Base-by-base conservation (phyloP, 2,888 invertebrate species). In the Phymatocera aterrima region DNA sequence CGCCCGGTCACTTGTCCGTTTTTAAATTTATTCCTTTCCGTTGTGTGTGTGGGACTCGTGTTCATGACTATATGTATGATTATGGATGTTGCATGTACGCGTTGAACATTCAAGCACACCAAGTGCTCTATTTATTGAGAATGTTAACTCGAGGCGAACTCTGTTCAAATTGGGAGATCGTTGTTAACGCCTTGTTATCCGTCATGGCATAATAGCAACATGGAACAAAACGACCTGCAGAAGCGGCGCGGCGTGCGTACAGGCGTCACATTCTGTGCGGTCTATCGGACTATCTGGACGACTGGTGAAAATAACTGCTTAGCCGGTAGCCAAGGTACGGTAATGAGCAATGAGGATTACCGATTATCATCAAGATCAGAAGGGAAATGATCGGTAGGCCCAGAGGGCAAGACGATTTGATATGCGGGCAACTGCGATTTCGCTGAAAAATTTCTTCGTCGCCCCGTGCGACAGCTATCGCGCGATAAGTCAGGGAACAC, bases 141-240 rank as follows among this genome's bases (percentile, higher is more conserved):
- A 68, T 68, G 68, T 40, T 70, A 31, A 18, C 34, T 51, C 72
- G 72, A 46, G 40, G 46, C 72, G 34, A 72, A 51, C 31, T 51
- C 28, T 72, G 31, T 18, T 72, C 72, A 34, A 72, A 43, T 72
- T 51, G n/a, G 72, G 72, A 72, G 72, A 51, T 72, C 34, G 72
- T 72, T 72, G 72, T 72, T 48, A 72, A 72, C 72, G 72, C 72
- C 72, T 72, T 72, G 72, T 72, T 72, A 31, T 72, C 48, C 72
- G 31, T 72, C 48, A 51, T n/a, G 43, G n/a, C 28, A 43, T 68
- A 46, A 68, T 24, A 46, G 24, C 10, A 24, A 46, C 18, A 43
- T 40, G 12, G 15, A 1, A 24, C 12, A 28, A 24, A 68, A 68
- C n/a, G 21, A 43, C 24, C 65, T 21, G 65, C 24, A 15, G 37